Evolutionary conservation across 1,140 invertebrate genomes (phyloP).

Genomic region (Ceratina calcarata): DNA sequence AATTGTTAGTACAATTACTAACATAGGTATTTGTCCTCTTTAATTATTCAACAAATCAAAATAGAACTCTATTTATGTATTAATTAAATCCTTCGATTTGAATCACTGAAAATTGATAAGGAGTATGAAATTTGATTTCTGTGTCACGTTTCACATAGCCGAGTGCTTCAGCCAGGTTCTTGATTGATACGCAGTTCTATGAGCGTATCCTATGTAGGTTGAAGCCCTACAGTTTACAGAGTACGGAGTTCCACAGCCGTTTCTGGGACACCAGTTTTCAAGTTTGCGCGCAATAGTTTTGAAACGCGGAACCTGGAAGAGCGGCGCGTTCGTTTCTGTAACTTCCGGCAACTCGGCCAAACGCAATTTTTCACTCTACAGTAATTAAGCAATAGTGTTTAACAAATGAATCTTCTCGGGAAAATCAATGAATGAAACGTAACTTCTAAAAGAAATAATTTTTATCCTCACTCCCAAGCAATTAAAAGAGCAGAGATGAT

Average conservation of each 20-base stretch:
- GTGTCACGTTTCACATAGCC: not conserved
- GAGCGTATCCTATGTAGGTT: conserved; percentile 46
- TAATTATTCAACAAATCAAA: not conserved
- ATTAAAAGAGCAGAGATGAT: not conserved
- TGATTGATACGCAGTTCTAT: not conserved
- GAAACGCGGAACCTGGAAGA: conserved; percentile 22
- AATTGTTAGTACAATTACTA: not conserved
- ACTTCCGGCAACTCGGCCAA: conserved; percentile 52
- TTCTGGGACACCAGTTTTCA: conserved; percentile 48
- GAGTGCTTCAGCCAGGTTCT: not conserved
- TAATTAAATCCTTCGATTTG: not conserved
- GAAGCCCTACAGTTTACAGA: conserved; percentile 20
- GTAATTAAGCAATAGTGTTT: conserved; percentile 1
- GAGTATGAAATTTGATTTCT: too few species aligned
- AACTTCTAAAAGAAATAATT: conserved; percentile 18
- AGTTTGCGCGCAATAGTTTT: conserved; percentile 40
- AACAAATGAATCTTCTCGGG: conserved; percentile 25
- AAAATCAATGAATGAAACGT: not conserved
- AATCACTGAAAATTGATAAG: too few species aligned
- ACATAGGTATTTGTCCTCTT: not conserved
- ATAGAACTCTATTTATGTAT: not conserved
- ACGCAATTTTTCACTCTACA: conserved; percentile 23
- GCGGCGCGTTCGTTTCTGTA: conserved; percentile 4
- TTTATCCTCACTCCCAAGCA: not conserved
- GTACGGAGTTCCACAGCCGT: conserved; percentile 33